phyloP scores from a whole-genome alignment of 2,113 vertebrate genomes.

The Hipposideros armiger region DNA sequence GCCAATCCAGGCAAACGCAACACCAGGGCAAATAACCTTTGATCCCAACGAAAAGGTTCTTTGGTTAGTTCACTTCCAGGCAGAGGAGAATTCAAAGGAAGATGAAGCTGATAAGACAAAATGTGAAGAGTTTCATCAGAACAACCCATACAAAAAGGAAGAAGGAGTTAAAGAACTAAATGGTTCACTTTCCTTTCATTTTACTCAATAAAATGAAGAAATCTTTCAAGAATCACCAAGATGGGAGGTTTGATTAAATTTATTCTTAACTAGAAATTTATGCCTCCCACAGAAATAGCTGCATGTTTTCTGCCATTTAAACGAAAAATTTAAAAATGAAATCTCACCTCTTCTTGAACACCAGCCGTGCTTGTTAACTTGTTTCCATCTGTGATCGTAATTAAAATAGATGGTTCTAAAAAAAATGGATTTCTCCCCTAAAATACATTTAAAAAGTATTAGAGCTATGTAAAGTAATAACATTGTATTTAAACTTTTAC shows the following conservation, averaged over 20 bases:
- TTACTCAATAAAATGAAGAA: slow-evolving; percentile 34
- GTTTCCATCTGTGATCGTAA: slow-evolving; percentile 98
- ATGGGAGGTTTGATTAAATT: slow-evolving; percentile 44
- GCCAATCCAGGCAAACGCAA: slow-evolving; percentile 95
- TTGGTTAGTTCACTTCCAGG: slow-evolving; percentile 99
- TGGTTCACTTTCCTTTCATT: slow-evolving; percentile 50
- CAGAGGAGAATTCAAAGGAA: slow-evolving; percentile 96
- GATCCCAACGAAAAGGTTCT: slow-evolving; percentile 99
- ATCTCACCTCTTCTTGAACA: slow-evolving; percentile 97
- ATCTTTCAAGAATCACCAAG: slow-evolving; percentile 62
- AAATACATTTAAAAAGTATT: slow-evolving; percentile 79
- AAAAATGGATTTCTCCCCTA: slow-evolving; percentile 99
- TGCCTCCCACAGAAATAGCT: slow-evolving; percentile 69
- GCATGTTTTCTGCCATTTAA: slow-evolving; percentile 64
- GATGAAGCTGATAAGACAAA: slow-evolving; percentile 90
- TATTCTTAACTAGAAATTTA: slow-evolving; percentile 66
- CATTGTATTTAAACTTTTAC: slow-evolving; percentile 62
- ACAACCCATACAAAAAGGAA: background rate
- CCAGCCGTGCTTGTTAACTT: slow-evolving; percentile 96
- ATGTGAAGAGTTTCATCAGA: slow-evolving; percentile 70
- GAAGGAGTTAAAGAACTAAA: slow-evolving; percentile 15
- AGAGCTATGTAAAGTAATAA: slow-evolving; percentile 62
- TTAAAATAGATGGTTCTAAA: slow-evolving; percentile 98
- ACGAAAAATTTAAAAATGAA: slow-evolving; percentile 16
- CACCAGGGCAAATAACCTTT: slow-evolving; percentile 97